A percentile compares a stretch with the other conserved stretches of the same genome.
phyloP scores from a whole-genome alignment of 2,113 vertebrate genomes.

The Lagopus leucura region DNA sequence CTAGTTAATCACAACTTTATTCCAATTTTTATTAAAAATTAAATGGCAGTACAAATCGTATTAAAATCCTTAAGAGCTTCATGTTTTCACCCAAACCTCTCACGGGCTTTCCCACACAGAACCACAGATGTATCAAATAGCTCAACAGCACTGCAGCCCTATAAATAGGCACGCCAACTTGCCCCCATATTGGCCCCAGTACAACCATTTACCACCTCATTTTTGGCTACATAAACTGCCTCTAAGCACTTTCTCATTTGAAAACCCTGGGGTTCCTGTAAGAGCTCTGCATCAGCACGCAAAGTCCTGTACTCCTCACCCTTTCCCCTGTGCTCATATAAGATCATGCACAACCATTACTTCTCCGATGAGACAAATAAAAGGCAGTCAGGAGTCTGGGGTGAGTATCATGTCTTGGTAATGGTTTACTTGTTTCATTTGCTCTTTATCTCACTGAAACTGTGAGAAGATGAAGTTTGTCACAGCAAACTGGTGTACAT shows the following conservation, averaged over 20 bases:
- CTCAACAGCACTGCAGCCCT: slow-evolving; percentile 53
- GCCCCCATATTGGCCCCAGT: slow-evolving; percentile 68
- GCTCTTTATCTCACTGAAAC: background rate
- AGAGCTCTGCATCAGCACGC: slow-evolving; percentile 63
- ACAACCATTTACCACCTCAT: slow-evolving; percentile 74
- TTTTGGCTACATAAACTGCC: slow-evolving; percentile 71
- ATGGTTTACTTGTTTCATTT: background rate
- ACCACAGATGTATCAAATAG: slow-evolving; percentile 72
- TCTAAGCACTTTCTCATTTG: slow-evolving; percentile 74
- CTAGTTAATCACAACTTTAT: slow-evolving; percentile 65
- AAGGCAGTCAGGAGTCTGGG: background rate
- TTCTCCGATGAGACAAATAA: slow-evolving; percentile 47
- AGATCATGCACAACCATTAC: background rate
- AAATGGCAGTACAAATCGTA: slow-evolving; percentile 74
- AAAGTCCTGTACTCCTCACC: slow-evolving; percentile 57
- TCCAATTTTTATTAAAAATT: slow-evolving; percentile 77
- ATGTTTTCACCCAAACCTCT: slow-evolving; percentile 67
- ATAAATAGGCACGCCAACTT: slow-evolving; percentile 70
- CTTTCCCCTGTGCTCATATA: background rate
- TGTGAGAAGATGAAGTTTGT: background rate
- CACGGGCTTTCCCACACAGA: slow-evolving; percentile 63
- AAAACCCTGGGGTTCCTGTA: slow-evolving; percentile 66
- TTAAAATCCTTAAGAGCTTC: slow-evolving; percentile 68
- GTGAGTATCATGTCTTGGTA: background rate
- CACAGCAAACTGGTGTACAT: background rate